These are phyloP conservation scores for Macquaria ambigua DNA, from an alignment of 2,113 vertebrate species.

Conservation along the genomic window DNA sequence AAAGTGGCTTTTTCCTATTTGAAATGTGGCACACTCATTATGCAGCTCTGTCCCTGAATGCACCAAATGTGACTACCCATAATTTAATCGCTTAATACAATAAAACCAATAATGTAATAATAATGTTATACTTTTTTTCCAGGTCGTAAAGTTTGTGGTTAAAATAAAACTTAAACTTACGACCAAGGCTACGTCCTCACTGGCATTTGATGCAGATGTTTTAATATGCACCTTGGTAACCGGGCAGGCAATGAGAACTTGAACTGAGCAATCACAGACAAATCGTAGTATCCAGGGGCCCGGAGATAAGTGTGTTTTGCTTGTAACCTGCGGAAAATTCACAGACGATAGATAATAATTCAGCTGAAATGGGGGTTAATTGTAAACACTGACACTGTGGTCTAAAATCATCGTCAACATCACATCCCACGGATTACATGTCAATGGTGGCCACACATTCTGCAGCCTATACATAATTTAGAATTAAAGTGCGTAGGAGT, in stretches of 20 bases:
- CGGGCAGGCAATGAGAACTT: background rate
- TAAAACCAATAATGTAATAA: slow-evolving; percentile 45
- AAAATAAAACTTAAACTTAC: slow-evolving; percentile 33
- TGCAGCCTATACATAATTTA: slow-evolving; percentile 49
- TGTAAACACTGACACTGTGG: slow-evolving; percentile 59
- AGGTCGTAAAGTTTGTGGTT: slow-evolving; percentile 34
- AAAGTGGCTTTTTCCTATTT: slow-evolving; percentile 54
- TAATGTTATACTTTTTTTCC: slow-evolving; percentile 18
- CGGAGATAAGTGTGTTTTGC: slow-evolving; percentile 36
- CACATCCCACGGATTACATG: slow-evolving; percentile 22
- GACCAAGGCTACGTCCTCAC: background rate
- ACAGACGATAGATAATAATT: slow-evolving; percentile 22
- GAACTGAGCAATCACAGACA: slow-evolving; percentile 18
- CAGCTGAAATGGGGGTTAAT: slow-evolving; percentile 60
- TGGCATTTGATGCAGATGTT: slow-evolving; percentile 19
- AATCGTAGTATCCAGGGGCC: slow-evolving; percentile 15
- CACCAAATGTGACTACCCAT: slow-evolving; percentile 35
- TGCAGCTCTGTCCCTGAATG: slow-evolving; percentile 32
- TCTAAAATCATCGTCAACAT: slow-evolving; percentile 45
- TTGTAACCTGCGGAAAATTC: slow-evolving; percentile 39
- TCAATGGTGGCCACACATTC: slow-evolving; percentile 47
- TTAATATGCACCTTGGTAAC: slow-evolving; percentile 8
- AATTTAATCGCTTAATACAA: slow-evolving; percentile 37
- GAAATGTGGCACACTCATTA: slow-evolving; percentile 34
- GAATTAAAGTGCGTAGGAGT: slow-evolving; percentile 48